Percentiles rank a stretch among this genome's conserved stretches.
These are phyloP conservation scores for Lichenostomus cassidix DNA, from an alignment of 2,113 vertebrate genomes.

Conservation along the genomic window DNA sequence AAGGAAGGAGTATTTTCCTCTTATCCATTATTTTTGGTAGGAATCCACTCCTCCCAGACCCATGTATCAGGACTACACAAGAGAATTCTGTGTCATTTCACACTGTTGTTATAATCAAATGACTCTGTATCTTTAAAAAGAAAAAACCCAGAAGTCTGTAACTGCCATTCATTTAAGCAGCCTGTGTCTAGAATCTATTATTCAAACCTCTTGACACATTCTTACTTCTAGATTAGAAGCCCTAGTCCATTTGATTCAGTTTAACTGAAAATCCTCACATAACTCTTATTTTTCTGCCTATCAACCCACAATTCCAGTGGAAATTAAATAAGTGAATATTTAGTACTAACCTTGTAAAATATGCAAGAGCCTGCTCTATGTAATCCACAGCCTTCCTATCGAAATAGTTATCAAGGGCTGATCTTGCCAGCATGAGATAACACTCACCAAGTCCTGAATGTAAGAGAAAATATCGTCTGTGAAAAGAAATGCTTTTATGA, in stretches of 20 bases:
- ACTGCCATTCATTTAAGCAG: background rate
- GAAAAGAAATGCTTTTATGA: background rate
- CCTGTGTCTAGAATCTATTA: background rate
- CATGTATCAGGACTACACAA: background rate
- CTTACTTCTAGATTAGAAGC: background rate
- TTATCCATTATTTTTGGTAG: background rate
- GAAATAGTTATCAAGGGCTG: slow-evolving; percentile 84
- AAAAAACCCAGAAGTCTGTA: background rate
- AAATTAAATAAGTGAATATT: background rate
- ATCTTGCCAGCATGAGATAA: slow-evolving; percentile 84
- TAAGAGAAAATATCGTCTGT: background rate
- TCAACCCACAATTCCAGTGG: background rate
- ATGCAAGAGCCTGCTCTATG: slow-evolving; percentile 86
- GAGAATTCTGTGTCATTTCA: background rate
- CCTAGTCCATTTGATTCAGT: background rate
- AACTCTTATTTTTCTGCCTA: background rate
- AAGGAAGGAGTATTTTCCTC: background rate
- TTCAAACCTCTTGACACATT: background rate
- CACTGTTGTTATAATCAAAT: background rate
- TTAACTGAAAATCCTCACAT: background rate
- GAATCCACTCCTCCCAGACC: background rate
- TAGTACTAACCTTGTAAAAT: slow-evolving; percentile 84
- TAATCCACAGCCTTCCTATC: slow-evolving; percentile 87
- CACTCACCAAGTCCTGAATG: slow-evolving; percentile 92
- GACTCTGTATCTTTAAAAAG: background rate